Conservation (phyloP, 2,888 invertebrate species). For the Psococerastis gibbosa region DNA sequence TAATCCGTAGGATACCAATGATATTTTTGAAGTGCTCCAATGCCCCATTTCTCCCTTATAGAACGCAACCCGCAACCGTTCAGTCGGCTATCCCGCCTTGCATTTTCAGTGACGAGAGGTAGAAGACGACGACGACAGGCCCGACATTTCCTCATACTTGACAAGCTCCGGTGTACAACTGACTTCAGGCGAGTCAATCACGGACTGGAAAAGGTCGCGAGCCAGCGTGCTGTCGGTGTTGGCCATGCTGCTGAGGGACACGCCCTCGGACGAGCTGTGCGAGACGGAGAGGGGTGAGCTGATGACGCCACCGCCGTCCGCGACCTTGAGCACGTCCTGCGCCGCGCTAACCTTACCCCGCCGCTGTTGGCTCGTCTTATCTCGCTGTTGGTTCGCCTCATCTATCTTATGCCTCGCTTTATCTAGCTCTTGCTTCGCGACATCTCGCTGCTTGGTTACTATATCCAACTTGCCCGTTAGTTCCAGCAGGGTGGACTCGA, state of each 20-base stretch:
- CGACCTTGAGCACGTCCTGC: conserved; percentile 8
- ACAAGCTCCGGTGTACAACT: neutral
- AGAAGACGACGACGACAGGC: too few species aligned
- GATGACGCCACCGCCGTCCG: conserved; percentile 4
- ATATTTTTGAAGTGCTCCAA: too few species aligned
- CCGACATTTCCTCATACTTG: neutral
- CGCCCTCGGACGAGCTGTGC: conserved; percentile 15
- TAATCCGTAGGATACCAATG: too few species aligned
- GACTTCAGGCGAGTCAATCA: conserved; percentile 2
- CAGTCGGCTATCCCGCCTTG: too few species aligned
- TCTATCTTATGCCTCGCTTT: too few species aligned
- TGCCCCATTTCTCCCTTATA: too few species aligned
- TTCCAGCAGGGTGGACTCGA: conserved; percentile 36
- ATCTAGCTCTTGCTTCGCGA: conserved; percentile 14
- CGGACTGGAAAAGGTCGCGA: conserved; percentile 1
- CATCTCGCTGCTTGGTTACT: conserved; percentile 25
- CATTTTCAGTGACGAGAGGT: too few species aligned
- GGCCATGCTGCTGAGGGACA: conserved; percentile 12
- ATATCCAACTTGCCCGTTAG: conserved; percentile 20
- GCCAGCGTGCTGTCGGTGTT: neutral
- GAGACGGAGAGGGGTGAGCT: conserved; percentile 17
- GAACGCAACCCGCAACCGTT: too few species aligned
- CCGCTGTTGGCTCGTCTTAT: neutral
- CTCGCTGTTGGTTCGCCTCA: too few species aligned
- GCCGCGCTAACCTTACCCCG: conserved; percentile 6